These are phyloP conservation scores for Scopus umbretta DNA, from an alignment of 2,113 vertebrate species.

Conservation along the genomic window DNA sequence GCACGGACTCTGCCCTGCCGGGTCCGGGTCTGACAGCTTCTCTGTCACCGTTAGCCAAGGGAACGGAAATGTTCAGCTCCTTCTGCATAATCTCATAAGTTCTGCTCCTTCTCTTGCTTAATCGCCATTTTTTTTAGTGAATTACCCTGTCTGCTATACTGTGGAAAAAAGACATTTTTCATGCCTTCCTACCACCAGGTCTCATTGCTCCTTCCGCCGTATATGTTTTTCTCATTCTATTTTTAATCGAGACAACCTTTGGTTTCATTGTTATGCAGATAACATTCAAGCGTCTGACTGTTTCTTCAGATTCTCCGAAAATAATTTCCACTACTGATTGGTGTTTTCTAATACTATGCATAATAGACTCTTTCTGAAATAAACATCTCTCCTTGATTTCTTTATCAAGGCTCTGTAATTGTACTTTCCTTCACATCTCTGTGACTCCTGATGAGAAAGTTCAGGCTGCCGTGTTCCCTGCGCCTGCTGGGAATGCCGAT, in stretches of 20 bases:
- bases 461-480: fast-evolving
- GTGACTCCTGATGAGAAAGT: neutral
- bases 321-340: neutral
- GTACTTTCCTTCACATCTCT: neutral
- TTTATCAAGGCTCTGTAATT: neutral
- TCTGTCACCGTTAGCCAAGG: neutral
- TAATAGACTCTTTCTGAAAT: neutral
- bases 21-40: neutral
- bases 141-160: fast-evolving
- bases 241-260: neutral
- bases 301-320: neutral
- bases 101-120: neutral
- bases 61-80: neutral
- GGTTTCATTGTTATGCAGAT: slow-evolving; percentile 32
- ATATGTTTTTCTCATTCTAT: neutral
- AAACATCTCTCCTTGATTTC: neutral
- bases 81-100: fast-evolving
- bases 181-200: neutral
- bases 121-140: neutral
- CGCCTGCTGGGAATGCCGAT: neutral
- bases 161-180: neutral
- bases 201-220: neutral
- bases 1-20: neutral
- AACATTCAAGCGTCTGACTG: neutral
- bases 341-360: neutral